phyloP scores from a whole-genome alignment of 1,140 invertebrate genomes.

The Neomicropteryx cornuta region DNA sequence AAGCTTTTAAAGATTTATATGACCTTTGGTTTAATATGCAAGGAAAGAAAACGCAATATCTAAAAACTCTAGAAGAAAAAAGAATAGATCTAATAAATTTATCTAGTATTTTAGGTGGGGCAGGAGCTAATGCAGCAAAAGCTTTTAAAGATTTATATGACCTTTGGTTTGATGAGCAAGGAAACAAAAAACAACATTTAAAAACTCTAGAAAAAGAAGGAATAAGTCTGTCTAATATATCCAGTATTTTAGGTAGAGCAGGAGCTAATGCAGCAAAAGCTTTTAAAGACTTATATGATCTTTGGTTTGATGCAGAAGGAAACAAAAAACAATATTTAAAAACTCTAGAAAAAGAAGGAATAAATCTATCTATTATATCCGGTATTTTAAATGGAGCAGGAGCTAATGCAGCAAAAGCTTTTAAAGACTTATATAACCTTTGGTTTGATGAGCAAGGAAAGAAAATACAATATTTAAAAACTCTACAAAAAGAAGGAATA shows the following conservation, averaged over 20 bases:
- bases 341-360: conserved; percentile 13
- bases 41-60: conserved; percentile 14
- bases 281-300: conserved; percentile 12
- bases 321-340: conserved; percentile 18
- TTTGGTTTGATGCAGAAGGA: conserved; percentile 16
- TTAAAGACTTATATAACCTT: conserved; percentile 14
- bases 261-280: conserved; percentile 1
- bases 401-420: conserved; percentile 13
- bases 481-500: conserved; percentile 13
- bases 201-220: conserved; percentile 7
- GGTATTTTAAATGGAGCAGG: conserved; percentile 12
- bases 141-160: conserved; percentile 9
- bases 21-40: conserved; percentile 10
- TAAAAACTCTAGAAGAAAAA: conserved; percentile 10
- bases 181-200: conserved; percentile 7
- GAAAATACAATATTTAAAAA: conserved; percentile 13
- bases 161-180: conserved; percentile 6
- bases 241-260: conserved; percentile 9
- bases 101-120: conserved; percentile 13
- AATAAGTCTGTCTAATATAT: conserved; percentile 9
- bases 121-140: conserved; percentile 8
- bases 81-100: conserved; percentile 11
- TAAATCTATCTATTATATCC: conserved; percentile 11
- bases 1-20: conserved; percentile 11
- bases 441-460: conserved; percentile 15